A percentile compares a stretch with the other conserved stretches of the same genome.
These are phyloP conservation scores for Siniperca undulata DNA, from an alignment of 2,797 vertebrate species.

Conservation along the genomic window DNA sequence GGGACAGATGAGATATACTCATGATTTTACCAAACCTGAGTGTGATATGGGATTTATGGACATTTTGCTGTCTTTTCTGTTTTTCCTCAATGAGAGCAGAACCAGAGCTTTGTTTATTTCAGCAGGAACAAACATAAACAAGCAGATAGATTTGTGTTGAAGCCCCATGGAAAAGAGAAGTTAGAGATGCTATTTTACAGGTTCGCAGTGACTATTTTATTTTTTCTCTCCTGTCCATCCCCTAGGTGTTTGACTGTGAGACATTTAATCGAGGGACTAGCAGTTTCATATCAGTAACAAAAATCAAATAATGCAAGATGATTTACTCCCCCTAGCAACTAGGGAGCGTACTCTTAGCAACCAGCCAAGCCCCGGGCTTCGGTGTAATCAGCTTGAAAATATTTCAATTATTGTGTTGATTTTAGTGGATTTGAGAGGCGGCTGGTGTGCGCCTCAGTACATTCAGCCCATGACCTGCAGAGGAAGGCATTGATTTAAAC, in stretches of 20 bases:
- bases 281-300: conserved; percentile 99
- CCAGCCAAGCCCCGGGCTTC: conserved; percentile 97
- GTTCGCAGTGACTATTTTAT: conserved; percentile 95
- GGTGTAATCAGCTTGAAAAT: conserved; percentile 99
- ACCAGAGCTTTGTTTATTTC: conserved; percentile 93
- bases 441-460: conserved; percentile 94
- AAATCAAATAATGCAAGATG: conserved; percentile 99
- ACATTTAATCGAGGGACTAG: conserved; percentile 99
- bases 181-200: conserved; percentile 99
- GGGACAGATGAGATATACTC: conserved; percentile 82
- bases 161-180: conserved; percentile 92
- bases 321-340: conserved; percentile 99
- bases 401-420: conserved; percentile 99
- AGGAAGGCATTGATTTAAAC: conserved; percentile 99
- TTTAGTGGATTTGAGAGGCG: conserved; percentile 99
- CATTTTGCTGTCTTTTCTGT: conserved; percentile 84
- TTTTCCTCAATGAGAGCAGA: conserved; percentile 86
- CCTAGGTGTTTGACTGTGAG: conserved; percentile 99
- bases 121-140: conserved; percentile 89
- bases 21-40: conserved; percentile 82
- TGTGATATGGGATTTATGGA: conserved; percentile 80
- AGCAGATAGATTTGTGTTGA: conserved; percentile 91
- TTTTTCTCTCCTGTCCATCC: conserved; percentile 95
- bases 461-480: conserved; percentile 99
- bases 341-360: conserved; percentile 99